Evolutionary conservation across 2,888 invertebrate genomes (phyloP).

Genomic region (Nesidiocoris tenuis): DNA sequence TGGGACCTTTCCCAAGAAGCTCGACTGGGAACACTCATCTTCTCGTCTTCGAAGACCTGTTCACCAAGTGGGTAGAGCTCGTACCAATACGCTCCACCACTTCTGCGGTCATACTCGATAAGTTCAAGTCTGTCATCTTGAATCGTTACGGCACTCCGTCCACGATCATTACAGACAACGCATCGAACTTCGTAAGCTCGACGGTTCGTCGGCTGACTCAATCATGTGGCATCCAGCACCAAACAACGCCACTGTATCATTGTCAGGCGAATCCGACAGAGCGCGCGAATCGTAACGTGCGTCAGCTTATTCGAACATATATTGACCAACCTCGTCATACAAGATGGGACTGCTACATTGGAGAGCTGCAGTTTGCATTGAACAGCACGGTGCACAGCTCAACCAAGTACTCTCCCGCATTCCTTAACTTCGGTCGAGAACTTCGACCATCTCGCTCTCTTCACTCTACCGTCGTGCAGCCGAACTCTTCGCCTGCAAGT

Average conservation of each 20-base stretch:
- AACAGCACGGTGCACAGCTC: conserved; percentile 48
- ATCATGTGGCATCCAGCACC: conserved; percentile 51
- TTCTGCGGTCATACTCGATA: conserved; percentile 23
- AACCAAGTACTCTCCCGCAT: conserved; percentile 50
- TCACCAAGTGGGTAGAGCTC: conserved; percentile 50
- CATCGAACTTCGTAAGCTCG: conserved; percentile 16
- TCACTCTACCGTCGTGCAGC: background rate
- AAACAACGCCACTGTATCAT: conserved; percentile 47
- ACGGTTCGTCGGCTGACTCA: conserved; percentile 42
- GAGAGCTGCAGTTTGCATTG: conserved; percentile 49
- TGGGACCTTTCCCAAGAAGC: conserved; percentile 45
- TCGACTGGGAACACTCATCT: background rate
- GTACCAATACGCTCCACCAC: conserved; percentile 48
- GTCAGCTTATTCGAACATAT: conserved; percentile 51
- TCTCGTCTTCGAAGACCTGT: conserved; percentile 51
- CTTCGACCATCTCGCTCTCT: background rate
- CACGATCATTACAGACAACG: conserved; percentile 26
- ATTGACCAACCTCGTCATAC: conserved; percentile 50
- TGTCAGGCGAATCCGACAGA: conserved; percentile 47
- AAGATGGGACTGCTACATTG: conserved; percentile 49
- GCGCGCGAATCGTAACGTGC: conserved; percentile 51
- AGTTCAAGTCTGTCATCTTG: background rate
- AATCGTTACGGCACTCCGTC: conserved; percentile 15
- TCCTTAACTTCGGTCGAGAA: conserved; percentile 35
- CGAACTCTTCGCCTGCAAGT: background rate